Percentiles rank a stretch among this genome's conserved stretches.
These are phyloP conservation scores for Ypsolopha scabrella DNA, from an alignment of 2,888 invertebrate genomes.

Conservation along the genomic window DNA sequence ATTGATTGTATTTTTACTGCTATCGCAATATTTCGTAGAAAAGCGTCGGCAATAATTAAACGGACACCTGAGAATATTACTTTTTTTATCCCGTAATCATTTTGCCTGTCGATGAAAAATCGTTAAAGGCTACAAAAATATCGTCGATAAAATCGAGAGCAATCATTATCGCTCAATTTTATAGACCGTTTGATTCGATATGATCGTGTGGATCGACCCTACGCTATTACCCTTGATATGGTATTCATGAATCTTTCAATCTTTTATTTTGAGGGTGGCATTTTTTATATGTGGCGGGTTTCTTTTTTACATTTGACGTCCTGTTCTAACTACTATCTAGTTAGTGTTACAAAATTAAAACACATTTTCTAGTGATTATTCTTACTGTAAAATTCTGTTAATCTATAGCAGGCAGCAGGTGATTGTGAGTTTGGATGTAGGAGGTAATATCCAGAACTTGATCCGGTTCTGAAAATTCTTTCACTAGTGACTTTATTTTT, in stretches of 20 bases:
- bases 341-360: too few species aligned
- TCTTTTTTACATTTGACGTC: too few species aligned
- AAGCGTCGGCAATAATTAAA: neutral
- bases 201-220: slow-evolving; percentile 19
- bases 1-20: neutral
- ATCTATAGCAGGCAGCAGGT: too few species aligned
- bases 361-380: too few species aligned
- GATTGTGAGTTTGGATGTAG: too few species aligned
- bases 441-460: too few species aligned
- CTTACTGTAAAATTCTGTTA: too few species aligned
- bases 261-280: too few species aligned
- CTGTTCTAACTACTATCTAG: too few species aligned
- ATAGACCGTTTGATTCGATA: slow-evolving; percentile 44
- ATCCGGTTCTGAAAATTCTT: too few species aligned
- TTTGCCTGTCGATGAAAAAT: slow-evolving; percentile 26
- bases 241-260: slow-evolving; percentile 6
- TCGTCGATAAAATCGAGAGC: slow-evolving; percentile 32
- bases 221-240: slow-evolving; percentile 7
- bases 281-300: too few species aligned
- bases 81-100: slow-evolving; percentile 22
- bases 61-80: neutral
- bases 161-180: slow-evolving; percentile 43
- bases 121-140: slow-evolving; percentile 10
- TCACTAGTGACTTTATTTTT: too few species aligned
- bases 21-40: neutral